Conservation (phyloP, 30 jellyfish, hydroid and myxozoan species). For the Chrysaora quinquecirrha region DNA sequence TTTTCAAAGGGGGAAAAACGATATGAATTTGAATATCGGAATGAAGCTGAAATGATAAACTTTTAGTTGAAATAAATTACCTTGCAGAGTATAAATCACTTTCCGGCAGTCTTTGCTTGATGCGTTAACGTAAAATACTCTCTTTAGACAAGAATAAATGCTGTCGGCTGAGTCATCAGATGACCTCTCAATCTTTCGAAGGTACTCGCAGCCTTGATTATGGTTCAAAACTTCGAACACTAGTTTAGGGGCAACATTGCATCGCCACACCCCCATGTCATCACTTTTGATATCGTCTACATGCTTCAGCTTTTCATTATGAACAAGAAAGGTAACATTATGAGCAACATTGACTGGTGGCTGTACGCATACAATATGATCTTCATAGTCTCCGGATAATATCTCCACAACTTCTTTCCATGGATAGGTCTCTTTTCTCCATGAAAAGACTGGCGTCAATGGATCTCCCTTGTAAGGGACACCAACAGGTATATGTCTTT, state of each 20-base stretch:
- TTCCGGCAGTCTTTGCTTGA: slow-evolving; percentile 16
- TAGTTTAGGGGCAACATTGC: too few relatives aligned
- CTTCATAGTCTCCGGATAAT: neutral
- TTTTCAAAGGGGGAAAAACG: too few relatives aligned
- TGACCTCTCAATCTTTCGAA: too few relatives aligned
- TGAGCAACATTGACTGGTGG: neutral
- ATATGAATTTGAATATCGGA: neutral
- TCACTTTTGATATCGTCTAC: too few relatives aligned
- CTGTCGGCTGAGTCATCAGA: neutral
- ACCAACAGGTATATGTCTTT: too few relatives aligned
- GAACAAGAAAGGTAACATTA: slow-evolving; percentile 9
- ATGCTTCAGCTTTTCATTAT: neutral
- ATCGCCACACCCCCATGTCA: too few relatives aligned
- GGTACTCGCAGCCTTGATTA: too few relatives aligned
- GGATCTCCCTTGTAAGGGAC: too few relatives aligned
- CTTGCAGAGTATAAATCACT: neutral
- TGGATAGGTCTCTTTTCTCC: neutral
- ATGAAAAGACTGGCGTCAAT: slow-evolving; percentile 10
- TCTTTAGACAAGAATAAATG: neutral
- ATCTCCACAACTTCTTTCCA: neutral
- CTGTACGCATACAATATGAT: neutral
- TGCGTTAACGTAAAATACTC: slow-evolving; percentile 10
- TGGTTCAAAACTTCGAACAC: neutral
- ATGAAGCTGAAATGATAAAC: neutral
- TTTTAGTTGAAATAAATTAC: neutral